These are phyloP conservation scores for Cryptus armator DNA, from an alignment of 2,888 invertebrate genomes.

Conservation along the genomic window DNA sequence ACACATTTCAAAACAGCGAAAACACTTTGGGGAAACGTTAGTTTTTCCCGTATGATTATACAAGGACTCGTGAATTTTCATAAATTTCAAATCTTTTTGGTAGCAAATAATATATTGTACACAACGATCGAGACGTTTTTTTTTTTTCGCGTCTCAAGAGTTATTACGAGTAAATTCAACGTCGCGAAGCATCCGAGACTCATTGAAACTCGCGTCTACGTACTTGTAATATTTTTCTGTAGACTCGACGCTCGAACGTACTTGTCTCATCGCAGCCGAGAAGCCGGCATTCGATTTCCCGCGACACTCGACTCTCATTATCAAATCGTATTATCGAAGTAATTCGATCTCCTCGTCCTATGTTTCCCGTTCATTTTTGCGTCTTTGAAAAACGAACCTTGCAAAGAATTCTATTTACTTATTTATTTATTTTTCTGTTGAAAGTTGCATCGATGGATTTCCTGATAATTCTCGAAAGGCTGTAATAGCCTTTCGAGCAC, in stretches of 20 bases:
- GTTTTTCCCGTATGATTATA: not conserved
- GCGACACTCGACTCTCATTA: not conserved
- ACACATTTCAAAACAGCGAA: conserved; percentile 5
- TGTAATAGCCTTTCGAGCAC: not conserved
- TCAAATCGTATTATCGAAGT: not conserved
- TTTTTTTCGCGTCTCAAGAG: not conserved
- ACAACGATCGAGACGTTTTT: no score
- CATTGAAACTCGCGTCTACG: not conserved
- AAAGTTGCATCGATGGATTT: no score
- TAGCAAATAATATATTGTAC: no score
- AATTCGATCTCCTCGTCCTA: not conserved
- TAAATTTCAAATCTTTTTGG: no score
- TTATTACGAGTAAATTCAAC: not conserved
- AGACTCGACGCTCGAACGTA: not conserved
- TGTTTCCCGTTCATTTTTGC: not conserved
- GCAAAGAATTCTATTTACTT: not conserved
- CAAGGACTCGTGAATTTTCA: no score
- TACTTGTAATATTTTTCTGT: conserved; percentile 8
- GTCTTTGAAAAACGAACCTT: not conserved
- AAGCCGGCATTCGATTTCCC: no score
- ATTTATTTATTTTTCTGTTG: not conserved
- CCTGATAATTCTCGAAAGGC: no score
- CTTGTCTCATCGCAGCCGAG: no score
- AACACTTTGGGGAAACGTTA: not conserved
- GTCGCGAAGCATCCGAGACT: not conserved